A percentile compares a stretch with the other conserved stretches of the same genome.
phyloP scores from a whole-genome alignment of 2,113 vertebrate species.

The Orthochromis indermauri region DNA sequence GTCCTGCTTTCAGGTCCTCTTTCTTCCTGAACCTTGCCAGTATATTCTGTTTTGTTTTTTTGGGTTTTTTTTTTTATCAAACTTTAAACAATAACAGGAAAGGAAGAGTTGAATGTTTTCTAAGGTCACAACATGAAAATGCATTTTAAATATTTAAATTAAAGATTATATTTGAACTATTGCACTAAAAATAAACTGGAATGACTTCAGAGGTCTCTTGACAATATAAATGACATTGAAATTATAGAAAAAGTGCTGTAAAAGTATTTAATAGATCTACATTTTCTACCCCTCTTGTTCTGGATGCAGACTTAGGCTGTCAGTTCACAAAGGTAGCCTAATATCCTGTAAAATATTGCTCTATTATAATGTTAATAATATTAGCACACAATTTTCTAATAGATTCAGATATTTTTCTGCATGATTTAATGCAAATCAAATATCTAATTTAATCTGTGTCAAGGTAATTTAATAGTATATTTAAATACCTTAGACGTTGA shows the following conservation, averaged over 20 bases:
- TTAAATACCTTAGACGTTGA: background rate
- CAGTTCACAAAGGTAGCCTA: background rate
- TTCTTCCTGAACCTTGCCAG: background rate
- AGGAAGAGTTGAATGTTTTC: background rate
- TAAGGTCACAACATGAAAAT: background rate
- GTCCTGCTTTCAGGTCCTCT: background rate
- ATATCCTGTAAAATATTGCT: slow-evolving; percentile 7
- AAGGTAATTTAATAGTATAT: background rate
- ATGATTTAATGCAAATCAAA: background rate
- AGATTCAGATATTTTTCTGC: background rate
- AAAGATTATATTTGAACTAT: background rate
- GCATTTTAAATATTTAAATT: background rate
- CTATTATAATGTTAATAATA: background rate
- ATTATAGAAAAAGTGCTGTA: background rate
- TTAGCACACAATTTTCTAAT: background rate
- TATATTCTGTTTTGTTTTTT: background rate
- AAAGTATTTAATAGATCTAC: background rate
- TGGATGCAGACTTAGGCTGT: background rate
- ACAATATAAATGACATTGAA: background rate
- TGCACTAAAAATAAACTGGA: background rate
- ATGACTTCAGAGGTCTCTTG: background rate
- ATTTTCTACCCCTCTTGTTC: background rate
- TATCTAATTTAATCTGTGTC: background rate
- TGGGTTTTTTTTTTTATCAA: background rate
- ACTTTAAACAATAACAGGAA: background rate